These are phyloP conservation scores for Cecropterus lyciades DNA, from an alignment of 1,140 invertebrate genomes.

Conservation along the genomic window DNA sequence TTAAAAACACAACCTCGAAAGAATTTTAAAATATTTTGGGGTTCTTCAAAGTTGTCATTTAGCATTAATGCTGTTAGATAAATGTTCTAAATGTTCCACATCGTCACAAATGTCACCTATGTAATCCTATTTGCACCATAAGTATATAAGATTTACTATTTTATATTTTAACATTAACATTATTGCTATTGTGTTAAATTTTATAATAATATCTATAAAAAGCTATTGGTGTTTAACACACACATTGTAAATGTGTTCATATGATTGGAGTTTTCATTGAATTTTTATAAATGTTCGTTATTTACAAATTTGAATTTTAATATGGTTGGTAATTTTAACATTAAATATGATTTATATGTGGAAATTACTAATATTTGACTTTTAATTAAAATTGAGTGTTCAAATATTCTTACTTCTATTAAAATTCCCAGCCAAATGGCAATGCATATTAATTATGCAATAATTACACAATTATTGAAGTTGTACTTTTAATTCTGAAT, in stretches of 20 bases:
- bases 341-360: not conserved
- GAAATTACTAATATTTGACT: constrained; percentile 13
- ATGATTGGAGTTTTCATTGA: constrained; percentile 13
- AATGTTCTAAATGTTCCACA: constrained; percentile 20
- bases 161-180: constrained; percentile 27
- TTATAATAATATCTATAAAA: constrained; percentile 19
- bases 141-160: constrained; percentile 25
- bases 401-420: constrained; percentile 22
- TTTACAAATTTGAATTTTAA: constrained; percentile 23
- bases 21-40: no score
- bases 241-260: constrained; percentile 23
- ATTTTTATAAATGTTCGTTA: constrained; percentile 21
- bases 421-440: not conserved
- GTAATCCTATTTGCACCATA: constrained; percentile 24
- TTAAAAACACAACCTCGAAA: no score
- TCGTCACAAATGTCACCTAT: constrained; percentile 21
- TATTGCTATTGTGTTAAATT: constrained; percentile 19
- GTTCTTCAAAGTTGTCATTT: constrained; percentile 1
- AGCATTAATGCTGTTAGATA: constrained; percentile 1
- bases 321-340: not conserved
- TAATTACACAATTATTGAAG: constrained; percentile 10
- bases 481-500: constrained; percentile 51
- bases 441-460: not conserved
- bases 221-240: constrained; percentile 23
- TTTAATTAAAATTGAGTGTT: constrained; percentile 9